These are phyloP conservation scores for Oxycera nigricornis DNA, from an alignment of 2,888 invertebrate genomes.

Conservation along the genomic window DNA sequence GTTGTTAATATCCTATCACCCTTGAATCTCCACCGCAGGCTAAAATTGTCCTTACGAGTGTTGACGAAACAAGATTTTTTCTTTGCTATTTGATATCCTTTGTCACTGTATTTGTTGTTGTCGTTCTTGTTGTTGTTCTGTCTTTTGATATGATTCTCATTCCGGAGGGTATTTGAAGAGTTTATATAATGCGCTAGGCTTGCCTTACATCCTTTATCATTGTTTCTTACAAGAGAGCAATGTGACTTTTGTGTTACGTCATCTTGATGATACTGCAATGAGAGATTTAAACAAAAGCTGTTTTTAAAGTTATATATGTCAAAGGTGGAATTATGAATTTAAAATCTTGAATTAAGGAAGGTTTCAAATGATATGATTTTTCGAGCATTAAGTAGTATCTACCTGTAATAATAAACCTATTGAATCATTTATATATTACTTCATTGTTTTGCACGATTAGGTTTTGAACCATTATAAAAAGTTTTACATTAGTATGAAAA, in stretches of 20 bases:
- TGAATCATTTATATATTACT: too few relatives aligned
- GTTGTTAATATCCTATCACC: constrained; percentile 42
- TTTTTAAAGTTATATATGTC: neutral
- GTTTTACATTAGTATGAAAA: too few relatives aligned
- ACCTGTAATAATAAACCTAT: too few relatives aligned
- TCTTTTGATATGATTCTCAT: constrained; percentile 30
- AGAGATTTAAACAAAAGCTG: neutral
- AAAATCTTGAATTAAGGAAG: too few relatives aligned
- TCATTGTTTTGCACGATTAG: too few relatives aligned
- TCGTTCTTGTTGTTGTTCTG: neutral
- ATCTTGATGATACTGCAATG: constrained; percentile 38
- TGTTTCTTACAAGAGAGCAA: constrained; percentile 33
- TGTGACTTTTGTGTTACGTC: constrained; percentile 33
- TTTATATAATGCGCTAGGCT: constrained; percentile 21
- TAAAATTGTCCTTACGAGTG: constrained; percentile 9
- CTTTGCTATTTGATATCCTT: neutral
- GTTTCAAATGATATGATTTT: too few relatives aligned
- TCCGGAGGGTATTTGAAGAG: constrained; percentile 26
- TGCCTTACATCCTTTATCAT: constrained; percentile 40
- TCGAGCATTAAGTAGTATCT: too few relatives aligned
- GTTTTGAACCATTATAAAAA: too few relatives aligned
- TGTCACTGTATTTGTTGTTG: neutral
- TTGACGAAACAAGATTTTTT: constrained; percentile 3
- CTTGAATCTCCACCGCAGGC: constrained; percentile 35
- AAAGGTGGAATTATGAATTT: neutral